Evolutionary conservation across 2,113 vertebrate species (phyloP).

Genomic region (Grammomys surdaster): DNA sequence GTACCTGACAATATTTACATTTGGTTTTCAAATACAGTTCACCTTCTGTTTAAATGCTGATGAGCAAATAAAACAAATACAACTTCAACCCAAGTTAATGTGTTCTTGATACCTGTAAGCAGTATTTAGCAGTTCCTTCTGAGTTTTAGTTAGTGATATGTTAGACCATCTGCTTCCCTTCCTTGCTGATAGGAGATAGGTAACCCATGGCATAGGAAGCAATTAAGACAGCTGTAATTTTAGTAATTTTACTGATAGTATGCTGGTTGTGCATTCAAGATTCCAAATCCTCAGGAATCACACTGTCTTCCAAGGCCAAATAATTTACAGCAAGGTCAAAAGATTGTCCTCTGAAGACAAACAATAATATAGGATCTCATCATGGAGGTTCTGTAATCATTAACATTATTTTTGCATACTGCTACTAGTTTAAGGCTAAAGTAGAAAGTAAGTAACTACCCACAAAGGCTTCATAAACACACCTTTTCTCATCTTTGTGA

Average conservation of each 20-base stretch:
- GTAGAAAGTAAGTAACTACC: neutral
- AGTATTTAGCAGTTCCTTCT: conserved; percentile 60
- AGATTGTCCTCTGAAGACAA: neutral
- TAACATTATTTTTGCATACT: neutral
- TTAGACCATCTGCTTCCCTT: conserved; percentile 70
- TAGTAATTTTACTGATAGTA: conserved; percentile 54
- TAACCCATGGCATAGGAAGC: conserved; percentile 61
- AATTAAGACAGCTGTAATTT: conserved; percentile 63
- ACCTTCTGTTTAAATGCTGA: conserved; percentile 33
- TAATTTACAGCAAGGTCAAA: conserved; percentile 63
- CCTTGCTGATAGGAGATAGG: conserved; percentile 37
- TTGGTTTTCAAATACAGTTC: conserved; percentile 4
- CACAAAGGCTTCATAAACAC: neutral
- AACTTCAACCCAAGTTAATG: neutral
- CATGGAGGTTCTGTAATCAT: neutral
- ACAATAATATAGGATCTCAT: neutral
- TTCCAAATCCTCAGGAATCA: conserved; percentile 61
- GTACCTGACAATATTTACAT: neutral
- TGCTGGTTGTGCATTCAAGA: conserved; percentile 26
- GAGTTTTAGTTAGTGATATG: conserved; percentile 21
- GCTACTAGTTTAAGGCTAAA: neutral
- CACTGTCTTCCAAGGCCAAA: conserved; percentile 56
- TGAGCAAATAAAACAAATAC: neutral
- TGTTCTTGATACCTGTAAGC: conserved; percentile 32
- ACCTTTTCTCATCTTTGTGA: neutral